A percentile compares a stretch with the other conserved stretches of the same genome.
phyloP scores from a whole-genome alignment of 2,797 vertebrate species.

The Esox masquinongy region DNA sequence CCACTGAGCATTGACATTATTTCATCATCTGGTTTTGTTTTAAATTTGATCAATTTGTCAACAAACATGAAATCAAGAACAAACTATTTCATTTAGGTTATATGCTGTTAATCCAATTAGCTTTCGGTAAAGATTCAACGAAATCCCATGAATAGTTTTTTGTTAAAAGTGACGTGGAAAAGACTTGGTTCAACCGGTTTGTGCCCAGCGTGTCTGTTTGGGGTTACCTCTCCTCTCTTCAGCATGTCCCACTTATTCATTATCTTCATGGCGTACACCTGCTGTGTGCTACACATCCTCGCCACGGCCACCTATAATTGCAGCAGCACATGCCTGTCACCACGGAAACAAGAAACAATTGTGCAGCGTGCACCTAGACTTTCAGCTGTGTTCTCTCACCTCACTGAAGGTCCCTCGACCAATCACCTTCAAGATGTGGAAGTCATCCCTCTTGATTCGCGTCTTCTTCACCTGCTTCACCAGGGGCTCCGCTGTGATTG shows the following conservation, averaged over 20 bases:
- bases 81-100: too few species aligned
- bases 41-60: too few species aligned
- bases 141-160: too few species aligned
- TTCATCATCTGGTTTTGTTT: too few species aligned
- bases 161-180: too few species aligned
- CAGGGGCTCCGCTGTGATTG: constrained; percentile 77
- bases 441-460: constrained; percentile 83
- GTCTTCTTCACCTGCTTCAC: constrained; percentile 77
- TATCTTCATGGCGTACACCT: constrained; percentile 87
- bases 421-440: constrained; percentile 87
- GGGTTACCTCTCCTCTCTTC: constrained; percentile 74
- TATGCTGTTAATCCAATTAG: too few species aligned
- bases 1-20: too few species aligned
- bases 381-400: constrained; percentile 52
- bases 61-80: too few species aligned
- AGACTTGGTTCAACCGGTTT: too few species aligned
- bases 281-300: constrained; percentile 76
- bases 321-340: constrained; percentile 1
- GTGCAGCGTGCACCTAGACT: not conserved
- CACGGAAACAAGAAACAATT: too few species aligned
- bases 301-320: constrained; percentile 81
- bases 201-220: too few species aligned
- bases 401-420: constrained; percentile 84
- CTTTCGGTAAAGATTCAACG: too few species aligned
- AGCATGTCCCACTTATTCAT: constrained; percentile 92